Conservation (phyloP, 2,113 vertebrate species). For the Alouatta palliata region DNA sequence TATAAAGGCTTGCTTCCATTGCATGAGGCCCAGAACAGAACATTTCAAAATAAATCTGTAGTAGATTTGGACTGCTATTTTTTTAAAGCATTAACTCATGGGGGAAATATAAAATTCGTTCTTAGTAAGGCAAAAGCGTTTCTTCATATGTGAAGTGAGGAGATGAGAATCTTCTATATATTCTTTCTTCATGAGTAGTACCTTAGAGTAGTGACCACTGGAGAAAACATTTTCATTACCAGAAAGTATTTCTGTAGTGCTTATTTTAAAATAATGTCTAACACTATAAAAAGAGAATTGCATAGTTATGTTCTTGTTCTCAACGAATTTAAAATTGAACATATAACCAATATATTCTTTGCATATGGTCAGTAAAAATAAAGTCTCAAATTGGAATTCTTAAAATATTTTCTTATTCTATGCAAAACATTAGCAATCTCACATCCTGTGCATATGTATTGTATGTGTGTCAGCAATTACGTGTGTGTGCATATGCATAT, state of each 20-base stretch:
- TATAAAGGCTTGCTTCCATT: not conserved
- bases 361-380: not conserved
- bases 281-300: not conserved
- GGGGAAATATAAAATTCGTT: not conserved
- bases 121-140: not conserved
- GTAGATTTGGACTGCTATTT: not conserved
- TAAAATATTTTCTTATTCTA: not conserved
- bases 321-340: not conserved
- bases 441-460: not conserved
- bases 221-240: not conserved
- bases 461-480: not conserved
- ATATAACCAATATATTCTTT: not conserved
- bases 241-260: not conserved
- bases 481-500: not conserved
- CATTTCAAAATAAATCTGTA: constrained; percentile 2
- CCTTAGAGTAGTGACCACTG: not conserved
- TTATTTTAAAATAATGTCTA: not conserved
- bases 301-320: not conserved
- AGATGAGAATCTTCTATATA: not conserved
- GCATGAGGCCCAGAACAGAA: not conserved
- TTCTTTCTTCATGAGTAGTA: not conserved
- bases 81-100: not conserved
- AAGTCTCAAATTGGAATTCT: not conserved
- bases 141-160: not conserved
- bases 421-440: not conserved